Conservation (phyloP, 2,113 vertebrate genomes). For the Bolborhynchus lineola region DNA sequence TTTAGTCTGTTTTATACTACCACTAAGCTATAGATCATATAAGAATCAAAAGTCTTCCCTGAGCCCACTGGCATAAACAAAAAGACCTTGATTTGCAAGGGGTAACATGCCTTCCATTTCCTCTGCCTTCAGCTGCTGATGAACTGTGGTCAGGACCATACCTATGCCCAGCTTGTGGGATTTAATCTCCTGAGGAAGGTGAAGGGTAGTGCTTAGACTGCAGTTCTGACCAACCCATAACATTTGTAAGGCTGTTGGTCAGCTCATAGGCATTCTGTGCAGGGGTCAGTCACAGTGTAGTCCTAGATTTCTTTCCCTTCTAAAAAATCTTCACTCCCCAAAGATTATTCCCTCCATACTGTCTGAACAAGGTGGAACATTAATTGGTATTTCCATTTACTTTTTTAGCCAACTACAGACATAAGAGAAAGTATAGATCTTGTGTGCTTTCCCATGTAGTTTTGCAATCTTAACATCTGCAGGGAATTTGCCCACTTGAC, state of each 20-base stretch:
- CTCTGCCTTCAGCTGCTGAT: background rate
- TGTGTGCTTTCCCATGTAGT: background rate
- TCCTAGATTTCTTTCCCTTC: background rate
- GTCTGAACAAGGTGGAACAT: background rate
- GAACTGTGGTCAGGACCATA: background rate
- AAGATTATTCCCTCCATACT: background rate
- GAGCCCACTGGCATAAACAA: background rate
- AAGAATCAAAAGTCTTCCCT: background rate
- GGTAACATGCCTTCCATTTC: background rate
- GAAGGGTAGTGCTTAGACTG: background rate
- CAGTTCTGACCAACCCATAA: background rate
- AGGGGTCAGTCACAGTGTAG: background rate
- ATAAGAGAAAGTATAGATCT: background rate
- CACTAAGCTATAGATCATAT: background rate
- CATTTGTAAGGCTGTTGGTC: background rate
- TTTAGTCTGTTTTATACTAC: background rate
- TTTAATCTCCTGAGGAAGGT: background rate
- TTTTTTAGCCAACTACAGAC: background rate
- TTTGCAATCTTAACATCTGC: background rate
- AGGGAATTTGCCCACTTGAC: background rate
- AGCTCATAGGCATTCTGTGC: background rate
- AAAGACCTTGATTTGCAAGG: background rate
- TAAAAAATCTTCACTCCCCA: background rate
- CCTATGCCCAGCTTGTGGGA: background rate
- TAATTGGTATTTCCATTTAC: background rate